Percentiles rank a stretch among this genome's conserved stretches.
These are phyloP conservation scores for Dugesia japonica DNA, from an alignment of 2,888 invertebrate species.

Conservation along the genomic window DNA sequence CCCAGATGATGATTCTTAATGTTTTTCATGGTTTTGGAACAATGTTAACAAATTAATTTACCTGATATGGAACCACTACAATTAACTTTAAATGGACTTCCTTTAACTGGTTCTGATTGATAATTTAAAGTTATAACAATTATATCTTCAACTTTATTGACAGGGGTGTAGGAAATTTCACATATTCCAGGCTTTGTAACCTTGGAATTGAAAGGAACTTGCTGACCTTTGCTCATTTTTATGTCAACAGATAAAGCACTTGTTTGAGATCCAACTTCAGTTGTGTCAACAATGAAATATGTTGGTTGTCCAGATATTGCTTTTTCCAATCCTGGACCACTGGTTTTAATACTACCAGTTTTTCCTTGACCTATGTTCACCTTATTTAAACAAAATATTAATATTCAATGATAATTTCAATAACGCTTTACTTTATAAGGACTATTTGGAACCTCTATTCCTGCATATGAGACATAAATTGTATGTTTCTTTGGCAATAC, in stretches of 20 bases:
- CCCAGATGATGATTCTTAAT: not conserved
- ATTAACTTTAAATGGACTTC: slow-evolving; percentile 92
- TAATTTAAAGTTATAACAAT: slow-evolving; percentile 57
- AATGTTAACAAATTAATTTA: too few relatives aligned
- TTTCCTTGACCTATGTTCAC: not conserved
- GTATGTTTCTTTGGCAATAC: slow-evolving; percentile 60
- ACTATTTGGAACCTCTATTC: slow-evolving; percentile 64
- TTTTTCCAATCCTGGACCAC: not conserved
- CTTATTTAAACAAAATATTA: not conserved
- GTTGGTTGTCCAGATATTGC: not conserved
- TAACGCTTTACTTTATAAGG: slow-evolving; percentile 56
- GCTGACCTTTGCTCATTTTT: slow-evolving; percentile 1
- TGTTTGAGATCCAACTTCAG: slow-evolving; percentile 7
- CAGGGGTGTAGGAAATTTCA: slow-evolving; percentile 20
- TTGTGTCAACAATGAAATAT: not conserved
- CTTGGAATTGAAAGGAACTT: not conserved
- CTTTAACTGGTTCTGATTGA: slow-evolving; percentile 82
- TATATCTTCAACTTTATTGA: not conserved
- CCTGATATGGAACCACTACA: too few relatives aligned
- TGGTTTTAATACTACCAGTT: not conserved
- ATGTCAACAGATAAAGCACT: not conserved
- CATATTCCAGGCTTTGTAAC: not conserved
- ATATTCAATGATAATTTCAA: not conserved
- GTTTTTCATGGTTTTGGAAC: not conserved
- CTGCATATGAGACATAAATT: slow-evolving; percentile 62